Percentiles rank a stretch among this genome's conserved stretches.
Evolutionary conservation across 2,797 vertebrate genomes (phyloP).

Genomic region (Remorina albescens): DNA sequence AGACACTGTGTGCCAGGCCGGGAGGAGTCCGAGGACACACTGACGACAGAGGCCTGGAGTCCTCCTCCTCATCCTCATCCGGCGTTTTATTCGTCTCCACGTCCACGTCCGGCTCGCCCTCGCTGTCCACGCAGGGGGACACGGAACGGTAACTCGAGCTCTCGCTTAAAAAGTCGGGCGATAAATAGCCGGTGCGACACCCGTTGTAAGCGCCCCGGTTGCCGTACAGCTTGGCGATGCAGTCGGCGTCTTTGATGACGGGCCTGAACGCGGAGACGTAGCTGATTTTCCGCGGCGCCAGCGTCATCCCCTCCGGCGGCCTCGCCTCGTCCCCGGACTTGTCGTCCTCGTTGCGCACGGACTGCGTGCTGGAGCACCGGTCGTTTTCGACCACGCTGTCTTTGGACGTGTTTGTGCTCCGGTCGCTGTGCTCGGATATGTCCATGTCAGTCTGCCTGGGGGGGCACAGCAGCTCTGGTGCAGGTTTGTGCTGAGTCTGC

Average conservation of each 20-base stretch:
- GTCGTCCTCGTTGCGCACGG: slow-evolving; percentile 85
- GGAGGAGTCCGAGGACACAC: slow-evolving; percentile 78
- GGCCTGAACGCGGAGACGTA: slow-evolving; percentile 97
- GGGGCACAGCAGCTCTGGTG: slow-evolving; percentile 80
- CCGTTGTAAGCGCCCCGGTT: slow-evolving; percentile 87
- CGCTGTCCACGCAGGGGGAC: slow-evolving; percentile 94
- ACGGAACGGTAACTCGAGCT: slow-evolving; percentile 95
- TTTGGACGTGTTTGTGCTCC: slow-evolving; percentile 85
- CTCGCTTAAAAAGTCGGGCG: slow-evolving; percentile 94
- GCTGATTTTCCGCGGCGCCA: slow-evolving; percentile 87
- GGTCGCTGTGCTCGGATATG: slow-evolving; percentile 84
- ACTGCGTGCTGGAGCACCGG: slow-evolving; percentile 87
- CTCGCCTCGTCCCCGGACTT: slow-evolving; percentile 86
- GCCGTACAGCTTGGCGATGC: slow-evolving; percentile 95
- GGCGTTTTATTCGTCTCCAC: slow-evolving; percentile 92
- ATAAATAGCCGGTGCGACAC: slow-evolving; percentile 87
- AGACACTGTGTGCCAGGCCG: slow-evolving; percentile 57
- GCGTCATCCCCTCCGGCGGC: slow-evolving; percentile 77
- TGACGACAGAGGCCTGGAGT: slow-evolving; percentile 78
- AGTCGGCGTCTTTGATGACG: slow-evolving; percentile 95
- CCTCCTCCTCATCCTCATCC: slow-evolving; percentile 90
- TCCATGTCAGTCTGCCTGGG: slow-evolving; percentile 82
- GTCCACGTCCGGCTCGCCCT: slow-evolving; percentile 94
- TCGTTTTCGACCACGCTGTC: slow-evolving; percentile 84
- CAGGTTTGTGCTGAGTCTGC: slow-evolving; percentile 88